phyloP scores from a whole-genome alignment of 2,797 vertebrate genomes.

The Astyanax mexicanus region DNA sequence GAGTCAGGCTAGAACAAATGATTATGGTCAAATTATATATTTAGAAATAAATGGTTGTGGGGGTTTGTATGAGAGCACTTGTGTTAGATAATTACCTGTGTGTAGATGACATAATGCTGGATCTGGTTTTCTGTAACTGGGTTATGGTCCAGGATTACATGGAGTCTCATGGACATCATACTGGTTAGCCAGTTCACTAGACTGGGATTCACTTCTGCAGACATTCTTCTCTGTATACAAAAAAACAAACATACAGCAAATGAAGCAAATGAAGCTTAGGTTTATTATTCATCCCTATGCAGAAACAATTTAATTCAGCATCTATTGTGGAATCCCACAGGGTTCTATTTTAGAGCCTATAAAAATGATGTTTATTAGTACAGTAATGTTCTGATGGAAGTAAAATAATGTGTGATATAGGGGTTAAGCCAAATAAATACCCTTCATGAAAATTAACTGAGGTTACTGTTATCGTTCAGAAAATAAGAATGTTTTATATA shows the following conservation, averaged over 20 bases:
- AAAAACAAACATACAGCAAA: slow-evolving; percentile 19
- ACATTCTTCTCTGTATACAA: slow-evolving; percentile 85
- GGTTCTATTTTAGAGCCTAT: no score
- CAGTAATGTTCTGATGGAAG: no score
- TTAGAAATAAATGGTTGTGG: not conserved
- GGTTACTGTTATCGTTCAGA: no score
- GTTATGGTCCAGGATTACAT: slow-evolving; percentile 91
- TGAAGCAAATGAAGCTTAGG: not conserved
- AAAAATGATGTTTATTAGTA: no score
- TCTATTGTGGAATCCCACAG: no score
- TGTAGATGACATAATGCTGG: slow-evolving; percentile 80
- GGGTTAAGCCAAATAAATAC: no score
- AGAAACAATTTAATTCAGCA: no score
- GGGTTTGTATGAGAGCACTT: not conserved
- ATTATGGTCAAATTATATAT: not conserved
- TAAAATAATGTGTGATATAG: no score
- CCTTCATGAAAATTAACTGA: no score
- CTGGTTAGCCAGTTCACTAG: slow-evolving; percentile 94
- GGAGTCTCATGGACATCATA: slow-evolving; percentile 92
- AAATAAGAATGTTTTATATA: no score
- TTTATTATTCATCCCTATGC: no score
- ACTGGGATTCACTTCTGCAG: slow-evolving; percentile 89
- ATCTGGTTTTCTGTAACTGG: slow-evolving; percentile 88
- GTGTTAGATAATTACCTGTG: slow-evolving; percentile 59
- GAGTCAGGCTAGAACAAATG: slow-evolving; percentile 56